Evolutionary conservation across 2,888 invertebrate species (phyloP), one percentile per base, ranked within the genome.

Genomic region (Terebella lapidaria): DNA sequence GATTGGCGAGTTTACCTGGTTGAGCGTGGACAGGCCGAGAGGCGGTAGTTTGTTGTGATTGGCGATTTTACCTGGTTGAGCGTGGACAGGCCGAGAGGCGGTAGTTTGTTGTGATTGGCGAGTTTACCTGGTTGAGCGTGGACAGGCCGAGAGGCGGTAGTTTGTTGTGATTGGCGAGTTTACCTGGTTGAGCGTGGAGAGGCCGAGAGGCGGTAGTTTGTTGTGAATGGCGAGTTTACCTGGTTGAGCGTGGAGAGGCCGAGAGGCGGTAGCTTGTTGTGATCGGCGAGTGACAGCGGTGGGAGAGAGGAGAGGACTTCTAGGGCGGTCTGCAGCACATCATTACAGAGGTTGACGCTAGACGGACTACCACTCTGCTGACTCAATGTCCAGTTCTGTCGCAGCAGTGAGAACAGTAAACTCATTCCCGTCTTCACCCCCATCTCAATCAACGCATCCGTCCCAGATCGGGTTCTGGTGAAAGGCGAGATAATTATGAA

Each of bases 361-460:
- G 70, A 71, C 20, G 66, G 28, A 42, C n/a, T 18, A 22, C 46
- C 49, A 1, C 22, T 24, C 30, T 42, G 51, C 22, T 46, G 51
- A 3, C 75, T 65, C 28, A 76, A 57, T 3, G 63, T 79, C 86
- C 86, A 87, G 74, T 85, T 86, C 70, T 86, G 85, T 65, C 81
- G 78, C 24, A 87, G 78, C 27, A 87, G 73, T 4, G 85, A 83
- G 73, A 87, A 87, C 26, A 87, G 71, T 52, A 87, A 75, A 62
- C 83, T 85, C 3, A 87, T 78, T 1, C 86, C 86, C 46, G 86
- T 86, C 73, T 84, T 84, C 1, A 87, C 85, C 3, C 86, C 86
- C 67, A 87, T 82, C 78, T 86, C 86, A 51, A 87, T 74, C 57
- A 87, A 75, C 1, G 85, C 85, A 70, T 85, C 83, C 42, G 73